Conservation (phyloP, 2,113 vertebrate species). For the Rhabdornis inornatus region DNA sequence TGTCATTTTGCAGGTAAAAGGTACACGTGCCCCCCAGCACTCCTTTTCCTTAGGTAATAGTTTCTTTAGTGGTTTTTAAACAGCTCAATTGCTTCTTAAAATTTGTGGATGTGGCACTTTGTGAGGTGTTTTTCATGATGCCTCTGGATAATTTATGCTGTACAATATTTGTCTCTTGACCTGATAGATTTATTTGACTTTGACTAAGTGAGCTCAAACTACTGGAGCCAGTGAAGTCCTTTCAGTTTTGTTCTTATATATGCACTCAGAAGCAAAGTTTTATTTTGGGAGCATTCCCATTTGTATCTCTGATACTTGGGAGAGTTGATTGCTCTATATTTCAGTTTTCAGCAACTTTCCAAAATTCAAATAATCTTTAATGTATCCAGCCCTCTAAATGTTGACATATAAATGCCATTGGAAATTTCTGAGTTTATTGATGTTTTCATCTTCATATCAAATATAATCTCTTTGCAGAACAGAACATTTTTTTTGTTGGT, state of each 20-base stretch:
- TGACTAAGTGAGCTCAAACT: not conserved
- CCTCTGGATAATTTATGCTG: not conserved
- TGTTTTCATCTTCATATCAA: not conserved
- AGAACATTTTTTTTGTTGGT: not conserved
- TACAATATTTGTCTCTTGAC: not conserved
- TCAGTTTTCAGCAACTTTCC: not conserved
- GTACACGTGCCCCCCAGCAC: not conserved
- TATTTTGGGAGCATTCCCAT: not conserved
- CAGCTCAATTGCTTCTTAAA: not conserved
- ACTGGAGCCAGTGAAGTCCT: not conserved
- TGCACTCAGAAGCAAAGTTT: not conserved
- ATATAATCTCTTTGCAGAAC: not conserved
- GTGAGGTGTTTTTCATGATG: not conserved
- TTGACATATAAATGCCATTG: not conserved
- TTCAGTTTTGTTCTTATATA: not conserved
- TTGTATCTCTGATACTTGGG: not conserved
- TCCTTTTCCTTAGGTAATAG: not conserved
- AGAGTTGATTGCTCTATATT: not conserved
- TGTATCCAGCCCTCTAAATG: not conserved
- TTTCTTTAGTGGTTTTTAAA: not conserved
- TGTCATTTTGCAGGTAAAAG: not conserved
- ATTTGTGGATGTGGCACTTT: not conserved
- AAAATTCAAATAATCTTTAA: not conserved
- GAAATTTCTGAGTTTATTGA: not conserved
- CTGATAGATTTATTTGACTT: not conserved